These are phyloP conservation scores for Netelia inedita DNA, from an alignment of 2,888 invertebrate species.

Conservation along the genomic window DNA sequence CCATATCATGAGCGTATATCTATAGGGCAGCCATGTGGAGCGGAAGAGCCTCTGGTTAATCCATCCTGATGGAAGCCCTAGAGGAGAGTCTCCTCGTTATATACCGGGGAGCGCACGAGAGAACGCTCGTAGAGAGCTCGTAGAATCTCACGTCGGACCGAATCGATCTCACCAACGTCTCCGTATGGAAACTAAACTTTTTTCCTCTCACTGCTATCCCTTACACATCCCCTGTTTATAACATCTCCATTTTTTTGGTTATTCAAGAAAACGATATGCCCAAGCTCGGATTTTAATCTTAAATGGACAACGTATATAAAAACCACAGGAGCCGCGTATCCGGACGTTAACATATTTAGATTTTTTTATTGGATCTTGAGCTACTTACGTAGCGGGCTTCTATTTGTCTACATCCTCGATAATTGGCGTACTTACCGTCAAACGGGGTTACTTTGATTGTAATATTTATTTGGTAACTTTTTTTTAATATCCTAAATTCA, in stretches of 20 bases:
- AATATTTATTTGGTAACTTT: too few relatives aligned
- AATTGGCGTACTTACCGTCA: neutral
- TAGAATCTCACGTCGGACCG: slow-evolving; percentile 22
- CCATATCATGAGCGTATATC: slow-evolving; percentile 5
- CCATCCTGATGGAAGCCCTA: slow-evolving; percentile 79
- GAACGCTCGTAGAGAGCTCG: slow-evolving; percentile 11
- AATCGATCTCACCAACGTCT: slow-evolving; percentile 47
- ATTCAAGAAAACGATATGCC: neutral
- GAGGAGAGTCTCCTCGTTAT: slow-evolving; percentile 39
- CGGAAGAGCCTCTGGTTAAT: slow-evolving; percentile 77
- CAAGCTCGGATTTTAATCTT: neutral
- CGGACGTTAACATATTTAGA: neutral
- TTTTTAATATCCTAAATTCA: too few relatives aligned
- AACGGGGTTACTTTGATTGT: too few relatives aligned
- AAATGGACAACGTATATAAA: neutral
- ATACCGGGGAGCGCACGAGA: slow-evolving; percentile 1
- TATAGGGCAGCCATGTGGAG: slow-evolving; percentile 70
- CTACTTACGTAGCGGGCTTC: neutral
- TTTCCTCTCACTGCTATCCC: neutral
- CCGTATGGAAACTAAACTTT: slow-evolving; percentile 17
- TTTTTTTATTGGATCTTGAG: neutral
- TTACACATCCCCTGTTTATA: neutral
- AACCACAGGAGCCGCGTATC: neutral
- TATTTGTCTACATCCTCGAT: neutral
- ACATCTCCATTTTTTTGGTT: neutral